phyloP scores from a whole-genome alignment of 64 coral and sea anemone genomes.

The Trachythela sp. region DNA sequence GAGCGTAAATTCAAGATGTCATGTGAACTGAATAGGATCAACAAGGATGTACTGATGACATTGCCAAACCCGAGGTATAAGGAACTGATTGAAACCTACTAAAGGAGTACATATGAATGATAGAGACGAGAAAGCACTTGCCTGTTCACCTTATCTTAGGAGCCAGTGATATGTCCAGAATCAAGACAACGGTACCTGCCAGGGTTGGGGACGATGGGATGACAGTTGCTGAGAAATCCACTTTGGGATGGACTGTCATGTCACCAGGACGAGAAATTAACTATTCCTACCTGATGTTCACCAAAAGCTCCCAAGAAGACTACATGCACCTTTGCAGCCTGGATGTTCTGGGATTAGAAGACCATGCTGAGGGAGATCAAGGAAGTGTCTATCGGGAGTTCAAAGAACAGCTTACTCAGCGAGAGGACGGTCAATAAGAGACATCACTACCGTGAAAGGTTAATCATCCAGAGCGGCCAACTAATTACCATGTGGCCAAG shows the following conservation, averaged over 20 bases:
- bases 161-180: slow-evolving; percentile 36
- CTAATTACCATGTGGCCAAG: slow-evolving; percentile 14
- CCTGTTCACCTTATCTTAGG: slow-evolving; percentile 49
- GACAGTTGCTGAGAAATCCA: slow-evolving; percentile 31
- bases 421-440: no score
- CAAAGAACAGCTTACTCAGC: slow-evolving; percentile 9
- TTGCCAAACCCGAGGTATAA: slow-evolving; percentile 34
- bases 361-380: slow-evolving; percentile 29
- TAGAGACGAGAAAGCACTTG: slow-evolving; percentile 7
- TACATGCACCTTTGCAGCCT: slow-evolving; percentile 49
- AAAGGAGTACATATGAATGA: slow-evolving; percentile 42
- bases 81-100: neutral
- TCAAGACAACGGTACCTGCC: slow-evolving; percentile 24
- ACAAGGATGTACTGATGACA: no score
- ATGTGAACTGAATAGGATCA: no score
- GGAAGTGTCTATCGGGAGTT: slow-evolving; percentile 38
- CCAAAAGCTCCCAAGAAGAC: slow-evolving; percentile 1
- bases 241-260: slow-evolving; percentile 40
- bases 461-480: slow-evolving; percentile 11
- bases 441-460: slow-evolving; percentile 28
- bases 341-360: slow-evolving; percentile 48
- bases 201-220: slow-evolving; percentile 24
- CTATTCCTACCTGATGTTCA: neutral
- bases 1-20: no score
- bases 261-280: neutral